Evolutionary conservation across 2,888 invertebrate genomes (phyloP), one percentile per base, ranked within the genome.

Genomic region (Miltochrista miniata): DNA sequence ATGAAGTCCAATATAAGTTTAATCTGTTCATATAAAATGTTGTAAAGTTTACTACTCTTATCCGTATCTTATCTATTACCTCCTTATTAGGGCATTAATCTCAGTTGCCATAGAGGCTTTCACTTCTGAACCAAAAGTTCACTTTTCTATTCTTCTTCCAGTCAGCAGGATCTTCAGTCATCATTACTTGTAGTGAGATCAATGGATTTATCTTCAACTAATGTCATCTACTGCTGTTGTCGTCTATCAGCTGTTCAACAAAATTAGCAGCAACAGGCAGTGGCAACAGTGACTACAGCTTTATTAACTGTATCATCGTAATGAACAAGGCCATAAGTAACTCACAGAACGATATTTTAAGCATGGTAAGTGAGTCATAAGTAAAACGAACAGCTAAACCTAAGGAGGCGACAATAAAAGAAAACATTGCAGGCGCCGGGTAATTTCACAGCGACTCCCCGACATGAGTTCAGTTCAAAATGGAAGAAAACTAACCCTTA

Each of bases 341-440:
- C 63, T 56, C 55, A 11, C 42, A 46, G 35, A 53, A 41, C 48
- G 72, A 70, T 81, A 75, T 83, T 86, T 85, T 75, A 76, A 77
- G 74, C 74, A 70, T 72, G 64, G 74, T 74, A 74, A 77, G 79
- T 90, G 90, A 90, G 76, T 90, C 90, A 90, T 75, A 71, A 63
- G 79, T 79, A 83, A 85, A 83, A 81, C 74, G 74, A 82, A 81
- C 62, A 66, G 71, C 67, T 62, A 72, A 78, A 82, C 70, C 58
- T 67, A 79, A 73, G n/a, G 73, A 73, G 76, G 75, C 76, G 71
- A 77, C 79, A 85, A 83, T 81, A 84, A 88, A 83, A 87, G 76
- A 72, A 83, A 76, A 76, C 59, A 58, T 54, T 52, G 59, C 75
- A 76, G 90, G 90, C 90, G 90, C 90, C 90, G 79, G 87, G 68